These are phyloP conservation scores for Manacus vitellinus DNA, from an alignment of 2,113 vertebrate species.

Conservation along the genomic window DNA sequence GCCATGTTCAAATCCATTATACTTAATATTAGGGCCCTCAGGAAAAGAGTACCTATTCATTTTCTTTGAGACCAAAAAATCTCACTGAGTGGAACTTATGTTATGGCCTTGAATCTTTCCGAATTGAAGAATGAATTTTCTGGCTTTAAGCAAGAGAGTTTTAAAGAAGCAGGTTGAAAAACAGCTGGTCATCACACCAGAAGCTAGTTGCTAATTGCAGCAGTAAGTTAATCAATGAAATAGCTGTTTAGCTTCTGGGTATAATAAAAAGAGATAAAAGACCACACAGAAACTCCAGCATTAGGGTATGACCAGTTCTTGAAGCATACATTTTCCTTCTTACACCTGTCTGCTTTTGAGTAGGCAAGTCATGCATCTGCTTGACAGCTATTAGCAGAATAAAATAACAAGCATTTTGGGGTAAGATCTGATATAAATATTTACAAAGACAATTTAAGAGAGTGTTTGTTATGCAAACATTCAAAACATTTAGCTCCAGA, in stretches of 20 bases:
- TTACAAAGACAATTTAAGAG: constrained; percentile 60
- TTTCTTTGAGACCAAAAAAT: not conserved
- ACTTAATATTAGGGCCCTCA: not conserved
- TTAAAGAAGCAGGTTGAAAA: constrained; percentile 58
- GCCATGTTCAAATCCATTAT: not conserved
- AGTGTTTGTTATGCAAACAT: constrained; percentile 49
- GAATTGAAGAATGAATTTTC: not conserved
- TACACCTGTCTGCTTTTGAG: constrained; percentile 34
- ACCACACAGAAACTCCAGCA: not conserved
- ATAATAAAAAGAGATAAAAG: constrained; percentile 60
- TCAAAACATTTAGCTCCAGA: constrained; percentile 68
- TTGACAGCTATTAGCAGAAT: constrained; percentile 49
- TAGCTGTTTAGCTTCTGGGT: constrained; percentile 38
- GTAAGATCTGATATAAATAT: constrained; percentile 62
- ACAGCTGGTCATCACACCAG: constrained; percentile 43
- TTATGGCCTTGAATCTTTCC: not conserved
- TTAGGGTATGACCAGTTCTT: not conserved
- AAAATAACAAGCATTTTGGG: constrained; percentile 33
- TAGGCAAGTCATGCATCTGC: constrained; percentile 14
- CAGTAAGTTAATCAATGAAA: constrained; percentile 69
- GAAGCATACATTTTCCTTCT: constrained; percentile 7
- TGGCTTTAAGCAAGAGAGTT: not conserved
- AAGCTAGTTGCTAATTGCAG: constrained; percentile 57
- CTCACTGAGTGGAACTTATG: not conserved
- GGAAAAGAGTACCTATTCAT: not conserved